phyloP scores from a whole-genome alignment of 1,140 invertebrate species.

The Drosophila pectinifera region DNA sequence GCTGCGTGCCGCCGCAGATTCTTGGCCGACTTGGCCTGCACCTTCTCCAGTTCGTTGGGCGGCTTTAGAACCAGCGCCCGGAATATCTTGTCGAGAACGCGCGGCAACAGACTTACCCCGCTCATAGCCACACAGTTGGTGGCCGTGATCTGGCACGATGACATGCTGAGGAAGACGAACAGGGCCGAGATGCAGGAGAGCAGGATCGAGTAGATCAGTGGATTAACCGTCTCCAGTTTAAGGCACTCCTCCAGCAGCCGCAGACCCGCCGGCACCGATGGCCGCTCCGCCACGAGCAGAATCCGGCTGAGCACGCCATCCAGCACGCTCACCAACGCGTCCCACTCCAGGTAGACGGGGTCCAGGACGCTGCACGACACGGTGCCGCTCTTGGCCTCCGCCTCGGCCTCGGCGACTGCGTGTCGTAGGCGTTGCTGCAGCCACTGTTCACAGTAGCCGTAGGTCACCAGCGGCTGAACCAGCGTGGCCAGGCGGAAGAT shows the following conservation, averaged over 20 bases:
- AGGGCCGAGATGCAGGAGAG: slow-evolving; percentile 95
- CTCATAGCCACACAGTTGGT: slow-evolving; percentile 88
- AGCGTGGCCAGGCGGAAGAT: slow-evolving; percentile 92
- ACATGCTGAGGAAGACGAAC: slow-evolving; percentile 95
- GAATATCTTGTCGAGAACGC: slow-evolving; percentile 95
- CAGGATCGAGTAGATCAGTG: slow-evolving; percentile 91
- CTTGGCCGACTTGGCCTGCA: slow-evolving; percentile 87
- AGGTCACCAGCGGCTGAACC: slow-evolving; percentile 93
- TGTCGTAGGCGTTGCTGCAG: slow-evolving; percentile 88
- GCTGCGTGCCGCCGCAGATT: slow-evolving; percentile 95
- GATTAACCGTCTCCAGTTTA: slow-evolving; percentile 90
- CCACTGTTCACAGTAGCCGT: slow-evolving; percentile 93
- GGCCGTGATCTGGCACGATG: slow-evolving; percentile 90
- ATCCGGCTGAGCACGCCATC: slow-evolving; percentile 93
- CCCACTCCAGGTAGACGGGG: slow-evolving; percentile 93
- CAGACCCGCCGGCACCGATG: slow-evolving; percentile 89
- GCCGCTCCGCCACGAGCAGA: slow-evolving; percentile 88
- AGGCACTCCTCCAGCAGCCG: slow-evolving; percentile 91
- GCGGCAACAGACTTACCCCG: slow-evolving; percentile 89
- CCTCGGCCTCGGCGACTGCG: slow-evolving; percentile 85
- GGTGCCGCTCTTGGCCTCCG: slow-evolving; percentile 57
- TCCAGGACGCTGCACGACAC: slow-evolving; percentile 86
- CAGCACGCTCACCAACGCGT: slow-evolving; percentile 89
- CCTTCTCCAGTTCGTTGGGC: slow-evolving; percentile 86
- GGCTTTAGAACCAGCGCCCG: slow-evolving; percentile 90